Evolutionary conservation across 2,797 vertebrate genomes (phyloP).

Genomic region (Cryptoblepharus egeriae): DNA sequence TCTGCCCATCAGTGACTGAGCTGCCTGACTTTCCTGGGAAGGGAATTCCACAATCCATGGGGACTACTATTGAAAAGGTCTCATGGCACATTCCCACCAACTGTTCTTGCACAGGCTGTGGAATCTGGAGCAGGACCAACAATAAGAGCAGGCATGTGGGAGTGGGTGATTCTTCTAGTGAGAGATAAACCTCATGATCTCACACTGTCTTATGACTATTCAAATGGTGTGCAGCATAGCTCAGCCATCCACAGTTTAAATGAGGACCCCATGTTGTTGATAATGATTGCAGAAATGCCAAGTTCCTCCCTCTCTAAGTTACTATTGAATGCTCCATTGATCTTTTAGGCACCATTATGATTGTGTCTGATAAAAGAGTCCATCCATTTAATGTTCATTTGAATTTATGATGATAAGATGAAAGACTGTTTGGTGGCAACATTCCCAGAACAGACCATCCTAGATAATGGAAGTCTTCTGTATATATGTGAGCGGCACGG

Average conservation of each 20-base stretch:
- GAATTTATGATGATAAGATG: conserved; percentile 48
- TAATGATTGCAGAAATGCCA: neutral
- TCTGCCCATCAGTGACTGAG: too few species aligned
- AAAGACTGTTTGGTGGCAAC: conserved; percentile 42
- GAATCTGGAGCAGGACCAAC: too few species aligned
- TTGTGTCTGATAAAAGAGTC: conserved; percentile 45
- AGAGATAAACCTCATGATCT: neutral
- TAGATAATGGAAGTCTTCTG: conserved; percentile 41
- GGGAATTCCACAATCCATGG: too few species aligned
- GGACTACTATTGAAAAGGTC: too few species aligned
- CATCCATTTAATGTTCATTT: conserved; percentile 35
- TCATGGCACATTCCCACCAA: too few species aligned
- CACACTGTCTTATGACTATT: neutral
- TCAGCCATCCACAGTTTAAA: conserved; percentile 24
- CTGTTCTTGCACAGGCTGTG: too few species aligned
- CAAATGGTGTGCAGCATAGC: conserved; percentile 13
- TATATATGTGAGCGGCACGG: conserved; percentile 11
- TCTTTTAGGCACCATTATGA: conserved; percentile 28
- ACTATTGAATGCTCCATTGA: conserved; percentile 23
- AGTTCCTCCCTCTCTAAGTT: conserved; percentile 18
- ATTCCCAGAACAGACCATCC: conserved; percentile 48
- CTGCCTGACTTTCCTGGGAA: too few species aligned
- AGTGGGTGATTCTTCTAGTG: neutral
- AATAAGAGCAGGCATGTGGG: too few species aligned
- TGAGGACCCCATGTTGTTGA: neutral